Percentiles rank a stretch among this genome's conserved stretches.
phyloP scores from a whole-genome alignment of 2,113 vertebrate genomes.

The Neoarius graeffei region DNA sequence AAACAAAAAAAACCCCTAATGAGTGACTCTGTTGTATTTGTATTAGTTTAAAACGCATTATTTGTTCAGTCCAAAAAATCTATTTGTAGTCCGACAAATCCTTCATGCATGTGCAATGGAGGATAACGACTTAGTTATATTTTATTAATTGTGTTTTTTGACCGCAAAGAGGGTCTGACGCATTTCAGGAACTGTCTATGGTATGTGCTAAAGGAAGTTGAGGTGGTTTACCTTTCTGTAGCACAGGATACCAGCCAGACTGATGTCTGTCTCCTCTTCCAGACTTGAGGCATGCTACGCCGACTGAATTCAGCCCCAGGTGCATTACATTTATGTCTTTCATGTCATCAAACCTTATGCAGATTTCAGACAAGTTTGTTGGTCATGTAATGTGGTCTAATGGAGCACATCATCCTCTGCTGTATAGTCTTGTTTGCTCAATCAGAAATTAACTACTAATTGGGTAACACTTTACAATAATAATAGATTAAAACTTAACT shows the following conservation, averaged over 20 bases:
- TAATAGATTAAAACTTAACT: not conserved
- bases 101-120: not conserved
- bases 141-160: conserved; percentile 27
- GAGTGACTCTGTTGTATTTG: not conserved
- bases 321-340: not conserved
- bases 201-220: conserved; percentile 29
- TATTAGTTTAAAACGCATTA: not conserved
- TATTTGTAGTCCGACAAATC: not conserved
- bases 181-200: conserved; percentile 32
- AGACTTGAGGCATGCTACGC: not conserved
- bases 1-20: not conserved
- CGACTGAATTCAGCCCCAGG: conserved; percentile 5
- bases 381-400: not conserved
- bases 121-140: not conserved
- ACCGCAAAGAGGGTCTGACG: not conserved
- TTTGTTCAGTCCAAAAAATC: not conserved
- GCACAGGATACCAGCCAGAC: conserved; percentile 38
- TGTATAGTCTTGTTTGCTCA: not conserved
- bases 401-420: conserved; percentile 12
- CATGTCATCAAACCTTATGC: not conserved
- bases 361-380: not conserved
- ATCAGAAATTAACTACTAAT: conserved; percentile 7
- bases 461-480: not conserved
- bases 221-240: conserved; percentile 28
- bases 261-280: conserved; percentile 9